Evolutionary conservation across 2,797 vertebrate genomes (phyloP).

Genomic region (Philypnodon macrostomus): DNA sequence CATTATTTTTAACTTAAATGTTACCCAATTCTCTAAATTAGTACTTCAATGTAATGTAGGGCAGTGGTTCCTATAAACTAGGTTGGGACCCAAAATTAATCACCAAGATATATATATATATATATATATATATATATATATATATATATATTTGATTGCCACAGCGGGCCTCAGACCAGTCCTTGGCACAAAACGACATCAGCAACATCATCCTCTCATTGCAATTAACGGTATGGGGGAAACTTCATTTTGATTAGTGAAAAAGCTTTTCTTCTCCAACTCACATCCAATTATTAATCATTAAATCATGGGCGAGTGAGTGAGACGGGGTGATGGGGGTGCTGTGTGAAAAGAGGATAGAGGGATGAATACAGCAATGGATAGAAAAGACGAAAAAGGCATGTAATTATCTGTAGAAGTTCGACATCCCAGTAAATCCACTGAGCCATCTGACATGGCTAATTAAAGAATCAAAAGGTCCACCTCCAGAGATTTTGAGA

Average conservation of each 20-base stretch:
- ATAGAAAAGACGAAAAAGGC: constrained; percentile 71
- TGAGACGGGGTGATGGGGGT: constrained; percentile 58
- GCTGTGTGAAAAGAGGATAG: constrained; percentile 43
- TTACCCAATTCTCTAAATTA: background rate
- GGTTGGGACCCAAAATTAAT: background rate
- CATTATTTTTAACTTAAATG: too few relatives aligned
- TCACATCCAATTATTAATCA: constrained; percentile 99
- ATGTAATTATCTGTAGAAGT: constrained; percentile 96
- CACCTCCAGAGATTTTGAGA: constrained; percentile 82
- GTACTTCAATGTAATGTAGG: background rate
- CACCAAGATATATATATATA: background rate
- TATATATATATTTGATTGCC: constrained; percentile 55
- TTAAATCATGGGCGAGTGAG: constrained; percentile 86
- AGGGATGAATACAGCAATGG: constrained; percentile 45
- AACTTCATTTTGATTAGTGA: constrained; percentile 81
- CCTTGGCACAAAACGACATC: constrained; percentile 66
- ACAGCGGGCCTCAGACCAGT: constrained; percentile 57
- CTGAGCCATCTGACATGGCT: constrained; percentile 89
- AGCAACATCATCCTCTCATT: constrained; percentile 67
- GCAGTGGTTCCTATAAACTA: too few relatives aligned
- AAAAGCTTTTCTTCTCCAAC: constrained; percentile 95
- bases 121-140: too few relatives aligned
- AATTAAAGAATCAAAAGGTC: constrained; percentile 94
- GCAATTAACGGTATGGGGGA: constrained; percentile 80
- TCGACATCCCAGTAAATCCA: constrained; percentile 94